phyloP scores from a whole-genome alignment of 2,888 invertebrate genomes.

The Spodoptera exigua region DNA sequence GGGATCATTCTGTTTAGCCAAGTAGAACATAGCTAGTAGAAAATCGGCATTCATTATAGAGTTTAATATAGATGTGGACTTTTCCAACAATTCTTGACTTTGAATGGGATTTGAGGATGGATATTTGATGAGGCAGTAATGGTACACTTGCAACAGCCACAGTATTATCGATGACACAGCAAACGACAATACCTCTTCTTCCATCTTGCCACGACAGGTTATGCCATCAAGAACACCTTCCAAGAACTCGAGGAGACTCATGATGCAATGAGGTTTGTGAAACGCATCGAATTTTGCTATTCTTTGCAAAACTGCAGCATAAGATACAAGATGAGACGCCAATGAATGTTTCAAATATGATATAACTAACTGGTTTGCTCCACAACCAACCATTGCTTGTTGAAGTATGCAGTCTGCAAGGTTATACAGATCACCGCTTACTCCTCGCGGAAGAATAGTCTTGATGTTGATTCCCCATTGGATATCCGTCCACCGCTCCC shows the following conservation, averaged over 20 bases:
- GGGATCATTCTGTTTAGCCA: slow-evolving; percentile 94
- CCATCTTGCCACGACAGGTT: slow-evolving; percentile 94
- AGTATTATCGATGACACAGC: slow-evolving; percentile 94
- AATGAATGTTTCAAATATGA: slow-evolving; percentile 97
- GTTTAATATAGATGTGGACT: slow-evolving; percentile 91
- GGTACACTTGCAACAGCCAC: slow-evolving; percentile 94
- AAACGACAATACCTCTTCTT: slow-evolving; percentile 95
- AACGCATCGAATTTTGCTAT: slow-evolving; percentile 96
- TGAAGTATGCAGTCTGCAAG: slow-evolving; percentile 97
- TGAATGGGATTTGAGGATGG: slow-evolving; percentile 85
- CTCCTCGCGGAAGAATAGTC: slow-evolving; percentile 96
- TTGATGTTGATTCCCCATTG: slow-evolving; percentile 99
- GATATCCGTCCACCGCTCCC: slow-evolving; percentile 98
- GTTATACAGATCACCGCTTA: slow-evolving; percentile 97
- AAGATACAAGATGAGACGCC: slow-evolving; percentile 96
- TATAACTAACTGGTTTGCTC: slow-evolving; percentile 96
- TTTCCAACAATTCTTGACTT: slow-evolving; percentile 91
- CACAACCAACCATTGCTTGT: slow-evolving; percentile 97
- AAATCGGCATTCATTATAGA: slow-evolving; percentile 93
- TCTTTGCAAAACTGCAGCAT: slow-evolving; percentile 96
- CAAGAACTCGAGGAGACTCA: slow-evolving; percentile 95
- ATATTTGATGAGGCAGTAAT: slow-evolving; percentile 84
- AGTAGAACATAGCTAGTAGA: slow-evolving; percentile 94
- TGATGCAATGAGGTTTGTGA: slow-evolving; percentile 96
- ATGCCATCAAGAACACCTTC: slow-evolving; percentile 91